phyloP scores from a whole-genome alignment of 2,888 invertebrate genomes.

The Steromphala cineraria region DNA sequence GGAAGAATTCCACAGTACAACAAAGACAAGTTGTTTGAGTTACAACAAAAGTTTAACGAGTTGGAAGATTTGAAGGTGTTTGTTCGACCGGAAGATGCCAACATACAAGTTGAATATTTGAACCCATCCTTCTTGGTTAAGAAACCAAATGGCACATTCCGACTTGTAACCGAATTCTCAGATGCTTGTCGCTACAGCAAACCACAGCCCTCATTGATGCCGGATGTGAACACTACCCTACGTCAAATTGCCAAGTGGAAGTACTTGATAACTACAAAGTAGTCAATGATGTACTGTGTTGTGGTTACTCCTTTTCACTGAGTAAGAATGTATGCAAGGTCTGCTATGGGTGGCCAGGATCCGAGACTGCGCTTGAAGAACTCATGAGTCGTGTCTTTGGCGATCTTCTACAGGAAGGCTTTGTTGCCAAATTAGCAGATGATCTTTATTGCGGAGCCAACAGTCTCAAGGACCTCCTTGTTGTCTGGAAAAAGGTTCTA shows the following conservation, averaged over 20 bases:
- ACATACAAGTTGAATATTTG: neutral
- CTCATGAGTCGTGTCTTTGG: conserved; percentile 37
- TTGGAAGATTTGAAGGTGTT: neutral
- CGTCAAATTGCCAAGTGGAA: conserved; percentile 43
- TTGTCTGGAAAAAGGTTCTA: conserved; percentile 36
- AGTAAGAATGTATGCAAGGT: conserved; percentile 40
- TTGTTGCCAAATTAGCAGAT: conserved; percentile 42
- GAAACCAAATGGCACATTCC: neutral
- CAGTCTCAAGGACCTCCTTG: no score
- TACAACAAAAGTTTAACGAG: neutral
- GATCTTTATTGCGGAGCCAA: conserved; percentile 45
- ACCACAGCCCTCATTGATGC: conserved; percentile 42
- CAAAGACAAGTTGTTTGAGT: no score
- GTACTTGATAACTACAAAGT: conserved; percentile 42
- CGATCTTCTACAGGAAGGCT: conserved; percentile 33
- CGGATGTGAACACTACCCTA: conserved; percentile 36
- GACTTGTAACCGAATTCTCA: conserved; percentile 35
- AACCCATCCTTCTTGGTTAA: neutral
- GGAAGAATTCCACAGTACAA: no score
- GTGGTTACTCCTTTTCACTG: no score
- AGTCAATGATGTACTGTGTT: no score
- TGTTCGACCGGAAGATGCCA: neutral
- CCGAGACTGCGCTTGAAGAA: conserved; percentile 45
- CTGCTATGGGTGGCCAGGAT: no score
- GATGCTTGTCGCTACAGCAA: conserved; percentile 49